phyloP scores from a whole-genome alignment of 2,888 invertebrate genomes.

The Fragum whitleyi region DNA sequence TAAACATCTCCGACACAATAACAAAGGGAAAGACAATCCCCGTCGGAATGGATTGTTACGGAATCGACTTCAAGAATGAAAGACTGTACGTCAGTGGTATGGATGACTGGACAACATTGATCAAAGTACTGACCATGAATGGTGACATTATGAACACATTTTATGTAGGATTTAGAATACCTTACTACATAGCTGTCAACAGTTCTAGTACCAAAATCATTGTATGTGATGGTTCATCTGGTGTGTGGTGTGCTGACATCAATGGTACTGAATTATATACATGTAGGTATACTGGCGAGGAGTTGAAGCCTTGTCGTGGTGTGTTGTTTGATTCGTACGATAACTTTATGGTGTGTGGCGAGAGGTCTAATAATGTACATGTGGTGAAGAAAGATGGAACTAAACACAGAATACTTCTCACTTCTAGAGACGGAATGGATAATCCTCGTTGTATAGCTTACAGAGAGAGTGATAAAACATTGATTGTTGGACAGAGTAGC shows the following conservation, averaged over 20 bases:
- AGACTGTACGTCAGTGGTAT: neutral
- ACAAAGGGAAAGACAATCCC: neutral
- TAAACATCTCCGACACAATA: neutral
- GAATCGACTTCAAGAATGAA: slow-evolving; percentile 1
- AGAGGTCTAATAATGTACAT: neutral
- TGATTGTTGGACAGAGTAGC: neutral
- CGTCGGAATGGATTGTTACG: neutral
- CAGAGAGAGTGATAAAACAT: slow-evolving; percentile 9
- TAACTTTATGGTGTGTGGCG: slow-evolving; percentile 6
- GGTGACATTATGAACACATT: slow-evolving; percentile 1
- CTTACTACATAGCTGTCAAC: neutral
- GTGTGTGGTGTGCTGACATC: neutral
- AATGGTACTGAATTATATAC: slow-evolving; percentile 6
- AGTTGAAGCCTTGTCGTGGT: neutral
- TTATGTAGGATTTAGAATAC: neutral
- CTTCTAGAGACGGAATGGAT: neutral
- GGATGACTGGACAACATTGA: neutral
- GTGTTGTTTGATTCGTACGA: slow-evolving; percentile 16
- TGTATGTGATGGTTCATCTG: neutral
- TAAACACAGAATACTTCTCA: neutral
- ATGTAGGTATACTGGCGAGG: neutral
- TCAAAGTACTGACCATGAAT: neutral
- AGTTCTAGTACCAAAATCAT: neutral
- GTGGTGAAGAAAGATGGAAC: slow-evolving; percentile 11
- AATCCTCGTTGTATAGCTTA: neutral